These are phyloP conservation scores for Cantharis rufa DNA, from an alignment of 2,888 invertebrate species.

Conservation along the genomic window DNA sequence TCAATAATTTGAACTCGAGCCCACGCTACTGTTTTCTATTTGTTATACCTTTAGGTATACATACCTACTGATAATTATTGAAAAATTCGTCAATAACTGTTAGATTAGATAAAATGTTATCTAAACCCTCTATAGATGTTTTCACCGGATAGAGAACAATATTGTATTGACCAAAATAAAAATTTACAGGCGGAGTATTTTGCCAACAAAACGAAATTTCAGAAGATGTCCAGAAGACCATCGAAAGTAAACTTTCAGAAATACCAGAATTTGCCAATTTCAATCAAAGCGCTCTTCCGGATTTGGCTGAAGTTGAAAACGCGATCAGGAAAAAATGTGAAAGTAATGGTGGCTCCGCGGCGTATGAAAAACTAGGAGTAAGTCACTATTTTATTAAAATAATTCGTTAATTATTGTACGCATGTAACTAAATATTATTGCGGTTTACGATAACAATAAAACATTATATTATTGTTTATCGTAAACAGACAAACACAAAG, in stretches of 20 bases:
- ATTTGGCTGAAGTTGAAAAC: slow-evolving; percentile 58
- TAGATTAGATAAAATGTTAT: neutral
- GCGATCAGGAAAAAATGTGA: slow-evolving; percentile 68
- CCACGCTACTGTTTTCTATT: neutral
- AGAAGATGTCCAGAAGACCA: slow-evolving; percentile 28
- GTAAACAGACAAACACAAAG: neutral
- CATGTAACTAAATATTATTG: neutral
- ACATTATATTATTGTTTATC: neutral
- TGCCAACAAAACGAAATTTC: slow-evolving; percentile 30
- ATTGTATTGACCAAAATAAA: neutral
- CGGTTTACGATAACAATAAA: neutral
- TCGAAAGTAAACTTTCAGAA: slow-evolving; percentile 38
- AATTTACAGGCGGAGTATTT: slow-evolving; percentile 30
- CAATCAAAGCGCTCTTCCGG: slow-evolving; percentile 44
- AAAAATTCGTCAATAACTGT: neutral
- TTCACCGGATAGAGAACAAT: neutral
- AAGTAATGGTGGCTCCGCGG: slow-evolving; percentile 63
- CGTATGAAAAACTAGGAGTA: slow-evolving; percentile 61
- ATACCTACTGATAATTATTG: neutral
- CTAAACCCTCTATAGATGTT: neutral
- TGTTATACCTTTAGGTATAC: neutral
- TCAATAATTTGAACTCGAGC: neutral
- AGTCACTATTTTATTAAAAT: slow-evolving; percentile 29
- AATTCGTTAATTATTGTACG: neutral
- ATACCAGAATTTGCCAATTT: slow-evolving; percentile 44